A percentile compares a stretch with the other conserved stretches of the same genome.
These are phyloP conservation scores for Planiliza haematocheilus DNA, from an alignment of 2,113 vertebrate species.

Conservation along the genomic window DNA sequence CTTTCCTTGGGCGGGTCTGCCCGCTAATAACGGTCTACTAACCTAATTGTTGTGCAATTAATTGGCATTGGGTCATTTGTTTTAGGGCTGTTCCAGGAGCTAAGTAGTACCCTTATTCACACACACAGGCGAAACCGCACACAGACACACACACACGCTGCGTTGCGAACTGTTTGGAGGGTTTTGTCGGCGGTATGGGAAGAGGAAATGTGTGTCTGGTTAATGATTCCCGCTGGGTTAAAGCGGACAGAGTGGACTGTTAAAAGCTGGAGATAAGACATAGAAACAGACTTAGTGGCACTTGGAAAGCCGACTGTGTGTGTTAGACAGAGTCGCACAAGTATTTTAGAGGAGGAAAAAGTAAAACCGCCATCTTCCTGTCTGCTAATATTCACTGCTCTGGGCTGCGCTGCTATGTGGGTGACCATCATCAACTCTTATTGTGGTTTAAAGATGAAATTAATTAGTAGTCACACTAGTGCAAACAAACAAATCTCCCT, in stretches of 20 bases:
- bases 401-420: slow-evolving; percentile 9
- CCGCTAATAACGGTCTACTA: slow-evolving; percentile 52
- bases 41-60: slow-evolving; percentile 65
- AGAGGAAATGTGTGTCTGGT: slow-evolving; percentile 66
- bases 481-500: neutral
- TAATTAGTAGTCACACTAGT: slow-evolving; percentile 14
- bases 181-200: slow-evolving; percentile 45
- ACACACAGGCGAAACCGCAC: slow-evolving; percentile 37
- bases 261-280: slow-evolving; percentile 66
- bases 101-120: slow-evolving; percentile 39
- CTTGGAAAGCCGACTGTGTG: slow-evolving; percentile 36
- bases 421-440: neutral
- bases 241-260: slow-evolving; percentile 60
- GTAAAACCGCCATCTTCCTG: neutral
- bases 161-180: slow-evolving; percentile 45
- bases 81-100: slow-evolving; percentile 48
- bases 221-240: slow-evolving; percentile 71
- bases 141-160: slow-evolving; percentile 21
- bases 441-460: slow-evolving; percentile 15
- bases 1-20: slow-evolving; percentile 42
- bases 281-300: slow-evolving; percentile 64
- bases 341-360: slow-evolving; percentile 10
- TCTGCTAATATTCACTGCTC: neutral
- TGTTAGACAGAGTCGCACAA: slow-evolving; percentile 17
- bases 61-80: slow-evolving; percentile 66